phyloP scores from a whole-genome alignment of 2,113 vertebrate genomes.

The Salvelinus namaycush region DNA sequence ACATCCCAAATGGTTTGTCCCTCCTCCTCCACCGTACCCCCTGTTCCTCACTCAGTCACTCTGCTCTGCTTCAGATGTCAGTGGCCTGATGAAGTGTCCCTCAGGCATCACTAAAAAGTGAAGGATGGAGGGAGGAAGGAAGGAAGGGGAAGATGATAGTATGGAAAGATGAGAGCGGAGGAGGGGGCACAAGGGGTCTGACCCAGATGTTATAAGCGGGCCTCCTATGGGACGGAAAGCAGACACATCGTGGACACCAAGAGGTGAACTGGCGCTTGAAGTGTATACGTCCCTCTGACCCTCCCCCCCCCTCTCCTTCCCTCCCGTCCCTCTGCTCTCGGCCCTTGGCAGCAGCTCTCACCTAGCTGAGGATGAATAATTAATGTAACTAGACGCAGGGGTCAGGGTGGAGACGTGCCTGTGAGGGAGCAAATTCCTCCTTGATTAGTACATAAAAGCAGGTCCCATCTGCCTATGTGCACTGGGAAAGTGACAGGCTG shows the following conservation, averaged over 20 bases:
- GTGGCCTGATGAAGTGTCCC: neutral
- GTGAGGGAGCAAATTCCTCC: conserved; percentile 77
- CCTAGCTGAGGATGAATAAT: conserved; percentile 77
- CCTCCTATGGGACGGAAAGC: conserved; percentile 24
- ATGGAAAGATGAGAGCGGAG: conserved; percentile 2
- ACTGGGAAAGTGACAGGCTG: conserved; percentile 65
- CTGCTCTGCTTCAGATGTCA: neutral
- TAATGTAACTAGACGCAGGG: conserved; percentile 72
- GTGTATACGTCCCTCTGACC: conserved; percentile 6
- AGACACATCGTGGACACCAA: conserved; percentile 36
- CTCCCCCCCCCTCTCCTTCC: conserved; percentile 20
- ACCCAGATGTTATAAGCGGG: conserved; percentile 40
- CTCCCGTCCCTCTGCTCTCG: conserved; percentile 33
- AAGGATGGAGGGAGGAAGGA: neutral
- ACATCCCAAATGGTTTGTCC: neutral
- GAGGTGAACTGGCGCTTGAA: conserved; percentile 55
- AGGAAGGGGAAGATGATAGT: conserved; percentile 7
- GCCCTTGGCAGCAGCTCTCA: conserved; percentile 59
- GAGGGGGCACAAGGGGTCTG: conserved; percentile 26
- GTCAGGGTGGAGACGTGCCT: conserved; percentile 74
- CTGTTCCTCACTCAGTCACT: conserved; percentile 4
- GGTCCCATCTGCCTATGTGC: conserved; percentile 70
- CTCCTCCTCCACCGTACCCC: neutral
- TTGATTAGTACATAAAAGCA: conserved; percentile 78
- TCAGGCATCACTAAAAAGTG: neutral